Evolutionary conservation across 2,113 vertebrate species (phyloP).

Genomic region (Picathartes gymnocephalus): DNA sequence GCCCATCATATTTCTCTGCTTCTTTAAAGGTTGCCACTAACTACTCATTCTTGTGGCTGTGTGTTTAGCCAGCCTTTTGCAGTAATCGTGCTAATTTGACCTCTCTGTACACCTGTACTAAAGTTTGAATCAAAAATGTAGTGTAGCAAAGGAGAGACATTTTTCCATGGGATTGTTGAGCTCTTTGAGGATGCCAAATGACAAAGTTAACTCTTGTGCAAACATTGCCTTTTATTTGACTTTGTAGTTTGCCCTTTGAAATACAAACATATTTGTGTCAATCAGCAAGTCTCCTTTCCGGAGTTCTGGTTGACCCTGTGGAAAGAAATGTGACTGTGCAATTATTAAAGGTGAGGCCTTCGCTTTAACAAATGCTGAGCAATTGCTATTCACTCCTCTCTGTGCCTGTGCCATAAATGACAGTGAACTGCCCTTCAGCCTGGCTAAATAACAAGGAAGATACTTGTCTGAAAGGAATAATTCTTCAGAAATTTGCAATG

Average conservation of each 20-base stretch:
- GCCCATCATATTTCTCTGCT: not conserved
- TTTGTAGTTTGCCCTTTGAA: constrained; percentile 58
- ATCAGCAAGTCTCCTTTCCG: constrained; percentile 41
- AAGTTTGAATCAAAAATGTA: not conserved
- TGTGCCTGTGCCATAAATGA: not conserved
- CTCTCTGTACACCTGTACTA: not conserved
- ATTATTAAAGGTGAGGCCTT: constrained; percentile 43
- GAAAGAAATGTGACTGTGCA: constrained; percentile 52
- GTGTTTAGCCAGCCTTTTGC: not conserved
- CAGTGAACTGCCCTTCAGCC: not conserved
- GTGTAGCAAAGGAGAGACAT: not conserved
- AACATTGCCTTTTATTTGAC: constrained; percentile 25
- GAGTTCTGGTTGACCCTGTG: constrained; percentile 12
- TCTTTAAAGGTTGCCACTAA: not conserved
- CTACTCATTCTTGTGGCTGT: not conserved
- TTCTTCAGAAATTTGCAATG: not conserved
- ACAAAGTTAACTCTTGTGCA: constrained; percentile 38
- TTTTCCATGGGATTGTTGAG: not conserved
- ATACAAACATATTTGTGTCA: constrained; percentile 53
- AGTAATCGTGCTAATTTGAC: not conserved
- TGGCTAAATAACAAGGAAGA: constrained; percentile 2
- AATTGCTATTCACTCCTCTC: constrained; percentile 23
- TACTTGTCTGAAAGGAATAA: not conserved
- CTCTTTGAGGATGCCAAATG: constrained; percentile 10
- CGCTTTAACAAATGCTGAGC: not conserved